Percentiles rank a stretch among this genome's conserved stretches.
These are phyloP conservation scores for Samia ricini DNA, from an alignment of 1,140 invertebrate genomes.

Conservation along the genomic window DNA sequence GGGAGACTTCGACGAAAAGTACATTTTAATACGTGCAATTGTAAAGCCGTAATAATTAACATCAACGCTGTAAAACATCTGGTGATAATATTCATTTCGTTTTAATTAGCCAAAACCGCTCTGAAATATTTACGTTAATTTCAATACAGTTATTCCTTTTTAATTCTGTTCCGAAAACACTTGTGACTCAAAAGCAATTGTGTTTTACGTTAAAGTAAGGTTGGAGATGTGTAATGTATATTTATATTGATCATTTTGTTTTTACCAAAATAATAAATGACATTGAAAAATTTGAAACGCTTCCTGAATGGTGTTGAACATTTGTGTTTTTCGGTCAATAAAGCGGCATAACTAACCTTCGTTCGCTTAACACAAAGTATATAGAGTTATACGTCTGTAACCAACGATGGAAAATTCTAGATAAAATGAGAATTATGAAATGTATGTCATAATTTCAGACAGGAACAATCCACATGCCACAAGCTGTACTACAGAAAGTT, in stretches of 20 bases:
- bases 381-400: too few species aligned
- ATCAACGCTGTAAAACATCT: neutral
- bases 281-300: too few species aligned
- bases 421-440: too few species aligned
- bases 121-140: neutral
- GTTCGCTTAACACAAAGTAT: too few species aligned
- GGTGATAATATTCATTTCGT: neutral
- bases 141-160: neutral
- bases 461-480: constrained; percentile 75
- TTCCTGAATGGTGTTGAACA: too few species aligned
- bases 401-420: too few species aligned
- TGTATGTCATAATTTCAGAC: constrained; percentile 49
- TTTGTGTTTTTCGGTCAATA: too few species aligned
- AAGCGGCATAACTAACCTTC: too few species aligned
- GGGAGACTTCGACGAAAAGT: constrained; percentile 1
- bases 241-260: too few species aligned
- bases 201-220: neutral
- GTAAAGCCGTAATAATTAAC: constrained; percentile 1
- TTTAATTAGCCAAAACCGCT: neutral
- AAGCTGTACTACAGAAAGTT: constrained; percentile 77
- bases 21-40: neutral
- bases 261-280: too few species aligned
- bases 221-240: too few species aligned
- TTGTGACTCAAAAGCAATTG: neutral
- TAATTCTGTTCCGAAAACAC: neutral